phyloP scores from a whole-genome alignment of 2,888 invertebrate species.

The Pristionchus japonicus region DNA sequence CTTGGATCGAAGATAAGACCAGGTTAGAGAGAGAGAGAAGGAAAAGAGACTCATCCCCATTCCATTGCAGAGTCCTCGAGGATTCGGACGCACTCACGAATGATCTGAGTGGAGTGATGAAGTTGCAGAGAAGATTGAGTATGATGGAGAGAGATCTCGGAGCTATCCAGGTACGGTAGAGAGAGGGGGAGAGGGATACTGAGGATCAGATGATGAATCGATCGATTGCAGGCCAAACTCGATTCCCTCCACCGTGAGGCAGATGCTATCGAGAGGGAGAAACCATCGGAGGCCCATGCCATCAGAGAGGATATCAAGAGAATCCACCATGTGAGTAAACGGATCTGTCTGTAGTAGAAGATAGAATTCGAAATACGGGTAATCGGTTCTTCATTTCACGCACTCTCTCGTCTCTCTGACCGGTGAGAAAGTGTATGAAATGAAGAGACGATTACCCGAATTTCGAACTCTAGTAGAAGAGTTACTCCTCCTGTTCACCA shows the following conservation, averaged over 20 bases:
- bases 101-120: slow-evolving; percentile 96
- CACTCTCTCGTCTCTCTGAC: too few species aligned
- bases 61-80: slow-evolving; percentile 85
- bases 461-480: too few species aligned
- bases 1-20: slow-evolving; percentile 90
- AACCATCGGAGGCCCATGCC: slow-evolving; percentile 89
- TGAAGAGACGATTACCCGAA: too few species aligned
- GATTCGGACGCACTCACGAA: slow-evolving; percentile 98
- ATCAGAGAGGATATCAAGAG: slow-evolving; percentile 91
- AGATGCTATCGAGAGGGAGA: slow-evolving; percentile 89
- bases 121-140: slow-evolving; percentile 82
- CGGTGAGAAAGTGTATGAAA: too few species aligned
- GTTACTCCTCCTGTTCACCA: too few species aligned
- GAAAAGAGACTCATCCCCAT: background rate
- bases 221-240: slow-evolving; percentile 81
- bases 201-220: background rate
- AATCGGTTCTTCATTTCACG: too few species aligned
- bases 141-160: slow-evolving; percentile 99
- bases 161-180: slow-evolving; percentile 85
- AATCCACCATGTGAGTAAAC: slow-evolving; percentile 84
- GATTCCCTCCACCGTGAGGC: slow-evolving; percentile 91
- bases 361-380: too few species aligned
- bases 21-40: slow-evolving; percentile 68
- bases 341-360: too few species aligned
- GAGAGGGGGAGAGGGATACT: too few species aligned